A percentile compares a stretch with the other conserved stretches of the same genome.
phyloP scores from a whole-genome alignment of 1,140 invertebrate genomes.

The Hylaeus volcanicus region DNA sequence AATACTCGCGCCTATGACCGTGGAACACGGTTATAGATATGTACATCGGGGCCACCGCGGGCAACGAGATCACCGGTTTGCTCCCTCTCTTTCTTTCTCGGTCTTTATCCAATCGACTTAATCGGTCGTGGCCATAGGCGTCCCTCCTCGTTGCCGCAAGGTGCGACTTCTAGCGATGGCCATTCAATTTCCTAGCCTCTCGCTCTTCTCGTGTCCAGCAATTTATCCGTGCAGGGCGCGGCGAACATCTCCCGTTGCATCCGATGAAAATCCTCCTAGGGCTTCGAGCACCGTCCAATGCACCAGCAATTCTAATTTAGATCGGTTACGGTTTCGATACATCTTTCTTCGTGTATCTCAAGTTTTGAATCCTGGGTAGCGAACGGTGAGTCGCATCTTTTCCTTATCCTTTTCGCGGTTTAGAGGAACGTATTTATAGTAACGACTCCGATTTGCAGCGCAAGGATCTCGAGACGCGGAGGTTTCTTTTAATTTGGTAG shows the following conservation, averaged over 20 bases:
- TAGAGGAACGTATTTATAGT: neutral
- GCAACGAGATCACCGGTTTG: constrained; percentile 30
- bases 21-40: constrained; percentile 44
- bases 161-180: constrained; percentile 20
- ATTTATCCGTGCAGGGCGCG: constrained; percentile 15
- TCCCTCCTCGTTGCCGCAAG: constrained; percentile 26
- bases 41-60: constrained; percentile 37
- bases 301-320: too few relatives aligned
- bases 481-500: constrained; percentile 44
- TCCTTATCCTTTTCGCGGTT: neutral
- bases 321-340: too few relatives aligned
- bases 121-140: constrained; percentile 22
- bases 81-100: constrained; percentile 20
- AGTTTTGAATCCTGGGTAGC: too few relatives aligned
- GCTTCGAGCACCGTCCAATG: too few relatives aligned
- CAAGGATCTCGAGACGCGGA: constrained; percentile 5
- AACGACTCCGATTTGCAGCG: neutral
- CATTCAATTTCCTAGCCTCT: constrained; percentile 21
- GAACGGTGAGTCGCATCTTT: too few relatives aligned
- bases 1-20: constrained; percentile 42
- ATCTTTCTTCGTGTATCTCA: too few relatives aligned
- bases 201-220: neutral
- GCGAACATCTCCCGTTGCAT: too few relatives aligned
- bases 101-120: constrained; percentile 53
- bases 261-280: too few relatives aligned